phyloP scores from a whole-genome alignment of 1,140 invertebrate species.

The Gryllus bimaculatus region DNA sequence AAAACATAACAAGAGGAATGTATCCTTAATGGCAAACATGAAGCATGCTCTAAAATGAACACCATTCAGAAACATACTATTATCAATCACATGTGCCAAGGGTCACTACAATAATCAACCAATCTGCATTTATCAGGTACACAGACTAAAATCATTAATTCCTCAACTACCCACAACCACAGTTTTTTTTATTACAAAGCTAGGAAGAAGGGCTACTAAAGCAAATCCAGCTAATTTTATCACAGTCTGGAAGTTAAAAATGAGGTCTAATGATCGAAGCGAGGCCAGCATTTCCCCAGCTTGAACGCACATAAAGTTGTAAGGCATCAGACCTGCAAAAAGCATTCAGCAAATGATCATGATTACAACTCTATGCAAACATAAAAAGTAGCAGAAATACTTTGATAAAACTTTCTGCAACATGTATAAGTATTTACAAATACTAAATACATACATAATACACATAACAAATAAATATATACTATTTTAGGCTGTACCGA shows the following conservation, averaged over 20 bases:
- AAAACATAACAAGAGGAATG: no score
- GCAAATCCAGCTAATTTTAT: constrained; percentile 43
- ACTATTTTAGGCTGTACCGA: no score
- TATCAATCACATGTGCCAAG: no score
- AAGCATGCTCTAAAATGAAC: no score
- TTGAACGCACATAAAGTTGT: constrained; percentile 55
- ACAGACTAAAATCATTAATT: no score
- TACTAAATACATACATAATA: no score
- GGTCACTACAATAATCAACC: no score
- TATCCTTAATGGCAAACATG: no score
- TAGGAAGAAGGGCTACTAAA: constrained; percentile 37
- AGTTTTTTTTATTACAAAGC: constrained; percentile 19
- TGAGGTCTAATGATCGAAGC: constrained; percentile 44
- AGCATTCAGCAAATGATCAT: not conserved
- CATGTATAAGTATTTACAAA: not conserved
- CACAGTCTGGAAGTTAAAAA: constrained; percentile 41
- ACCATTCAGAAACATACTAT: no score
- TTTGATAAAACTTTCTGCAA: not conserved
- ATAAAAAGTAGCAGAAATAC: not conserved
- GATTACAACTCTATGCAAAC: not conserved
- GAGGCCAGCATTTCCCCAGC: constrained; percentile 47
- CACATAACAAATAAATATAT: no score
- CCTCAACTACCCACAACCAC: not conserved
- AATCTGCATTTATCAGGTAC: no score
- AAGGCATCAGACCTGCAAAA: constrained; percentile 50